Evolutionary conservation across 2,113 vertebrate species (phyloP).

Genomic region (Epinephelus moara): DNA sequence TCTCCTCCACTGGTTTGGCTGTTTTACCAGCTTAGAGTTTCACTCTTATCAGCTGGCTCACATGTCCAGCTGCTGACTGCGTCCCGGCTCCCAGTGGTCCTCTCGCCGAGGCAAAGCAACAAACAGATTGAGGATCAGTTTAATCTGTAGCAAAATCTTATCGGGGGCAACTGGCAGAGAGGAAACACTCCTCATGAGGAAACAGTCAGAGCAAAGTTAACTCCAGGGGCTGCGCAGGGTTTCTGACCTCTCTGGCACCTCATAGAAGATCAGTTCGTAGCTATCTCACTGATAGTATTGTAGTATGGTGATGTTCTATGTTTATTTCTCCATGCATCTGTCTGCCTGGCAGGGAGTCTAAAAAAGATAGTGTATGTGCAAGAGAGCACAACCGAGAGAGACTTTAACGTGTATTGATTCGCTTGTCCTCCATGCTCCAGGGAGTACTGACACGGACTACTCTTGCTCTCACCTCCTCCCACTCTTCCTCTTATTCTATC

Average conservation of each 20-base stretch:
- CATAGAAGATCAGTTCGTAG: neutral
- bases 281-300: neutral
- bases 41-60: conserved; percentile 78
- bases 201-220: conserved; percentile 13
- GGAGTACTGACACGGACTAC: neutral
- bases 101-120: conserved; percentile 3
- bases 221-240: neutral
- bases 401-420: conserved; percentile 25
- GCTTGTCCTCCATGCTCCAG: conserved; percentile 16
- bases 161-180: conserved; percentile 4
- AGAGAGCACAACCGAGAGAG: neutral
- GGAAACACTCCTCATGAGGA: conserved; percentile 49
- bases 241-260: conserved; percentile 2
- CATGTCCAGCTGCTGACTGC: conserved; percentile 64
- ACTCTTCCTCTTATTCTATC: neutral
- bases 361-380: neutral
- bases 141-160: conserved; percentile 60
- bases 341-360: neutral
- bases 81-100: conserved; percentile 51
- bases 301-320: neutral
- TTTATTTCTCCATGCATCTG: neutral
- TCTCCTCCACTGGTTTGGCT: conserved; percentile 54
- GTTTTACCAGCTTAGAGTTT: conserved; percentile 76
- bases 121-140: conserved; percentile 41
- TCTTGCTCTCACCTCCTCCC: neutral